These are phyloP conservation scores for Zapus hudsonius DNA, from an alignment of 2,113 vertebrate genomes.

Conservation along the genomic window DNA sequence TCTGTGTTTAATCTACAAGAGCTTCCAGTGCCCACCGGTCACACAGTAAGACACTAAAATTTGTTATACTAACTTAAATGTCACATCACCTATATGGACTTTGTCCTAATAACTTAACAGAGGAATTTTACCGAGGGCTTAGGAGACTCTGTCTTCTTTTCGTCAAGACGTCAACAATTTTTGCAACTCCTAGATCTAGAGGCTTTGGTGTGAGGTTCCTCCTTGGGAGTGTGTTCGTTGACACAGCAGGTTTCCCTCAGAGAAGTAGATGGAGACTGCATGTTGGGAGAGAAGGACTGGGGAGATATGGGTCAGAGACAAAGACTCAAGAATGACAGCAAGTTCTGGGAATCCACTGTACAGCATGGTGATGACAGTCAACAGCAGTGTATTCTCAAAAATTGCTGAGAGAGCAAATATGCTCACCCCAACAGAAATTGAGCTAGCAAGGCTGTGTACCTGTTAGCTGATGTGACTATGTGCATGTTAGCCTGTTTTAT, in stretches of 20 bases:
- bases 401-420: background rate
- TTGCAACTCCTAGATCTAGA: fast-evolving
- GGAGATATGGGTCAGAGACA: background rate
- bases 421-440: background rate
- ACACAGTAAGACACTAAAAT: too few relatives aligned
- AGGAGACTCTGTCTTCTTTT: background rate
- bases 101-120: background rate
- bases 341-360: background rate
- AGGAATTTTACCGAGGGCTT: background rate
- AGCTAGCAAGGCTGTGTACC: background rate
- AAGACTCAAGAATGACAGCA: too few relatives aligned
- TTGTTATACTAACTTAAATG: background rate
- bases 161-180: too few relatives aligned
- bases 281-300: background rate
- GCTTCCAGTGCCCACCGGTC: background rate
- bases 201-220: background rate
- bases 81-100: background rate
- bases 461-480: background rate
- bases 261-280: background rate
- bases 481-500: background rate
- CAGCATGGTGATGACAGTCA: background rate
- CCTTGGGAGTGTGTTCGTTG: background rate
- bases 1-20: background rate
- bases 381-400: too few relatives aligned
- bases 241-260: background rate